Percentiles rank a stretch among this genome's conserved stretches.
Evolutionary conservation across 2,888 invertebrate species (phyloP).

Genomic region (Oscheius sp.): DNA sequence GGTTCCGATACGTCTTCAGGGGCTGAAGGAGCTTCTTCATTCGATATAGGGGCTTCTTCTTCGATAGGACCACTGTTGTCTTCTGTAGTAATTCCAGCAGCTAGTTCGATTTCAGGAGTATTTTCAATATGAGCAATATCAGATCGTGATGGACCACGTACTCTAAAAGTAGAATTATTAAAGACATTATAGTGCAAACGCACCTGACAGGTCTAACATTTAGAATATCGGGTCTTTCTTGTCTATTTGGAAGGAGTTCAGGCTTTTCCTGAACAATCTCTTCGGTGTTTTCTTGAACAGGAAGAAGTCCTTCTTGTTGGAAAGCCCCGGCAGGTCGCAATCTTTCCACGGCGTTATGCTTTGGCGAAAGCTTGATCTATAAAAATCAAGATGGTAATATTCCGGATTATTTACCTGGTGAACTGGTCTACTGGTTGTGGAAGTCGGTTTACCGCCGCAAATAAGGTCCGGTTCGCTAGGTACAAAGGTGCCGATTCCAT

Average conservation of each 20-base stretch:
- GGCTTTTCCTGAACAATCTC: neutral
- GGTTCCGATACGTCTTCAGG: neutral
- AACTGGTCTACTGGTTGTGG: slow-evolving; percentile 23
- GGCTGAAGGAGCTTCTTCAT: neutral
- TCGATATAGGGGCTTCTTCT: neutral
- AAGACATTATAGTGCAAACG: no score
- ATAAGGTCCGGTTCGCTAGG: slow-evolving; percentile 61
- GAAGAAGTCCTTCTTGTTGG: slow-evolving; percentile 28
- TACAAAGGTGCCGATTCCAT: slow-evolving; percentile 66
- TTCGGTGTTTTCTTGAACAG: neutral
- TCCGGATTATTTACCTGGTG: slow-evolving; percentile 7
- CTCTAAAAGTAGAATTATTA: neutral
- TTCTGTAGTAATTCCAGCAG: neutral
- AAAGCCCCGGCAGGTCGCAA: slow-evolving; percentile 29
- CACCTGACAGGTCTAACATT: slow-evolving; percentile 15
- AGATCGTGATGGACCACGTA: slow-evolving; percentile 1
- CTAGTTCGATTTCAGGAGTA: neutral
- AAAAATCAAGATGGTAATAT: neutral
- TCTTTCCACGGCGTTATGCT: neutral
- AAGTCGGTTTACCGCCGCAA: slow-evolving; percentile 55
- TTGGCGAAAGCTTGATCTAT: slow-evolving; percentile 7
- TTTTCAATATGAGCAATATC: slow-evolving; percentile 23
- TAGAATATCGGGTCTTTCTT: slow-evolving; percentile 13
- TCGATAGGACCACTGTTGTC: neutral
- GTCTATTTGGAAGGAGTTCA: slow-evolving; percentile 5